Percentiles rank a stretch among this genome's conserved stretches.
Conservation (phyloP, 2,888 invertebrate genomes). For the Idaea aversata region DNA sequence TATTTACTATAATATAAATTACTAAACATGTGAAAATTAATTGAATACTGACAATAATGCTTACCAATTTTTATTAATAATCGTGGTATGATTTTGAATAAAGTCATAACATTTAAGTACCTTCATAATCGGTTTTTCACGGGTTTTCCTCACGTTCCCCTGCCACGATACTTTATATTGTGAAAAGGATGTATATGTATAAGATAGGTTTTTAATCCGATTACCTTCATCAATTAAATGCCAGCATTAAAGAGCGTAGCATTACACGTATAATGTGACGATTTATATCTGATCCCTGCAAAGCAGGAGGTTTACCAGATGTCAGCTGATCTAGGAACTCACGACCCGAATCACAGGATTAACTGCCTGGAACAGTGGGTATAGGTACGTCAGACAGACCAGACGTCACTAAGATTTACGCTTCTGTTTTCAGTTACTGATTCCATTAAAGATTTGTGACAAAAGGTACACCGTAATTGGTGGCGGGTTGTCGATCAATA, state of each 20-base stretch:
- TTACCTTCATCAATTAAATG: conserved; percentile 15
- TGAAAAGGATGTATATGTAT: not conserved
- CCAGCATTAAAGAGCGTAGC: conserved; percentile 22
- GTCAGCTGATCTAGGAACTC: conserved; percentile 57
- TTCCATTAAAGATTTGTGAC: conserved; percentile 16
- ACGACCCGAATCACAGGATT: conserved; percentile 71
- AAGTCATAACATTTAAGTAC: too few species aligned
- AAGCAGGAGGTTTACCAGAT: conserved; percentile 51
- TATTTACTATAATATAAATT: too few species aligned
- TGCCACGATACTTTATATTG: not conserved
- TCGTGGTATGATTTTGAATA: too few species aligned
- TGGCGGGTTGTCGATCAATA: conserved; percentile 12
- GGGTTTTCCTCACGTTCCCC: too few species aligned
- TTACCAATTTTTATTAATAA: too few species aligned
- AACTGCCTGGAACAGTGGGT: conserved; percentile 73
- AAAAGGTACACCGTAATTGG: conserved; percentile 18
- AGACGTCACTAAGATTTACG: conserved; percentile 68
- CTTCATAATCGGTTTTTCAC: too few species aligned
- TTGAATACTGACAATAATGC: too few species aligned
- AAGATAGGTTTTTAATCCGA: not conserved
- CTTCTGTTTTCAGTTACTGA: conserved; percentile 57
- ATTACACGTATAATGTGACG: conserved; percentile 51
- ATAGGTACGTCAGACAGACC: conserved; percentile 50
- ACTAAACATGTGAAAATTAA: too few species aligned
- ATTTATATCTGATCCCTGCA: conserved; percentile 52